Base-by-base conservation (phyloP, 1,140 invertebrate species). In the Macrostomum lignano region DNA sequence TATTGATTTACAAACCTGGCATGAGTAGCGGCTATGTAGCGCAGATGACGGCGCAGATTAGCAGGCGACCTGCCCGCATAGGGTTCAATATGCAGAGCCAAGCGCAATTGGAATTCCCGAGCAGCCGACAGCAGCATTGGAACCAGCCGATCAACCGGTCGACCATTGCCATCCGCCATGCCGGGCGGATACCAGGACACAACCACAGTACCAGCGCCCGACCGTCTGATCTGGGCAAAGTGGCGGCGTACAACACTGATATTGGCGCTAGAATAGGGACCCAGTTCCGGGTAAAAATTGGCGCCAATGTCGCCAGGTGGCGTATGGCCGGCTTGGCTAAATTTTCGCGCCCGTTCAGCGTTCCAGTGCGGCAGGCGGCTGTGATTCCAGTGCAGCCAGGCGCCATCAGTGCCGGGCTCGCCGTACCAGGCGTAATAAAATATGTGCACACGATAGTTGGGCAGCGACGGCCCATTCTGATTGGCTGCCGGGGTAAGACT, bases 341-440 rank as follows among this genome's bases (percentile, higher is more conserved):
- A 56, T 32, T 46, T 44, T 13, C 39, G 36, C 6, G 35, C 42
- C 19, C 47, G 44, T 10, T 45, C 34, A 17, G 46, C 40, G 26
- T 58, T 46, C 60, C 60, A 63, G 38, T 60, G 47, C 3, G 44
- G 48, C 21, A 62, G 34, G 31, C 46, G 11, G 6, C 23, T 14
- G 34, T 63, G 61, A 43, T 63, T 60, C 61, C 61, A 63, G 39
- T 63, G 61, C 17, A 44, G 36, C 38, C 55, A 63, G 29, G 46
- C 42, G 14, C 48, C 51, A 45, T 63, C 52, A 38, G 39, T 37
- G 29, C 44, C 36, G 5, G 51, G 52, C 37, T 46, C 53, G 19
- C 57, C 58, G 43, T 62, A 63, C 61, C 61, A 63, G 3, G 55
- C 49, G 42, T 63, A 63, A 37, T 63, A 63, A 41, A 63, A 63